A percentile compares a stretch with the other conserved stretches of the same genome.
Evolutionary conservation across 2,113 vertebrate species (phyloP).

Genomic region (Kryptolebias marmoratus): DNA sequence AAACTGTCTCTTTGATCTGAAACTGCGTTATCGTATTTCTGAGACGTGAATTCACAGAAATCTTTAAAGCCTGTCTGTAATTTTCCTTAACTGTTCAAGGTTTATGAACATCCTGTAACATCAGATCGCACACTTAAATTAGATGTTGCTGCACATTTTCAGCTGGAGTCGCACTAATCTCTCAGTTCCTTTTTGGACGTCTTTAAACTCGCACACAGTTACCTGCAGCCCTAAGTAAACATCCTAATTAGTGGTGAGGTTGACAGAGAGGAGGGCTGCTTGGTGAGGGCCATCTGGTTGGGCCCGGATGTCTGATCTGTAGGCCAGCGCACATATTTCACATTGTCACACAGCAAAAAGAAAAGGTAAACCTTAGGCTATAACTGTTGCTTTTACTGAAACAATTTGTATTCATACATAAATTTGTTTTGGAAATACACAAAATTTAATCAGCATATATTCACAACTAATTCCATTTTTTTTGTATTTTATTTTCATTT

Average conservation of each 20-base stretch:
- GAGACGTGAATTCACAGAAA: neutral
- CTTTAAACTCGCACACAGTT: conserved; percentile 40
- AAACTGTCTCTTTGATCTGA: conserved; percentile 9
- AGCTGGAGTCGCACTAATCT: no score
- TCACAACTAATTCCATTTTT: conserved; percentile 7
- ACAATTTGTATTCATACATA: conserved; percentile 9
- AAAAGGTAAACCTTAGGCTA: neutral
- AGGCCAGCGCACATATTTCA: conserved; percentile 53
- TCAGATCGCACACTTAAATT: no score
- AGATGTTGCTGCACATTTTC: no score
- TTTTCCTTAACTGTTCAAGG: no score
- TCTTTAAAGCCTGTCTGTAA: no score
- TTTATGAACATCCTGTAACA: no score
- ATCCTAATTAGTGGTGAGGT: conserved; percentile 59
- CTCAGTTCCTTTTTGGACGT: neutral
- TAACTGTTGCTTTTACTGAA: conserved; percentile 28
- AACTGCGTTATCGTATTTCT: neutral
- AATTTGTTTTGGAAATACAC: neutral
- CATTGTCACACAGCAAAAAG: conserved; percentile 27
- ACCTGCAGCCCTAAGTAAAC: conserved; percentile 47
- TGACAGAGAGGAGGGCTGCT: conserved; percentile 50
- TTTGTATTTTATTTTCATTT: conserved; percentile 2
- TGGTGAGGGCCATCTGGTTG: conserved; percentile 56
- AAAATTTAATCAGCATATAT: conserved; percentile 5
- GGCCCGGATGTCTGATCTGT: conserved; percentile 52